phyloP scores from a whole-genome alignment of 2,113 vertebrate genomes.

The Proterorhinus semilunaris region DNA sequence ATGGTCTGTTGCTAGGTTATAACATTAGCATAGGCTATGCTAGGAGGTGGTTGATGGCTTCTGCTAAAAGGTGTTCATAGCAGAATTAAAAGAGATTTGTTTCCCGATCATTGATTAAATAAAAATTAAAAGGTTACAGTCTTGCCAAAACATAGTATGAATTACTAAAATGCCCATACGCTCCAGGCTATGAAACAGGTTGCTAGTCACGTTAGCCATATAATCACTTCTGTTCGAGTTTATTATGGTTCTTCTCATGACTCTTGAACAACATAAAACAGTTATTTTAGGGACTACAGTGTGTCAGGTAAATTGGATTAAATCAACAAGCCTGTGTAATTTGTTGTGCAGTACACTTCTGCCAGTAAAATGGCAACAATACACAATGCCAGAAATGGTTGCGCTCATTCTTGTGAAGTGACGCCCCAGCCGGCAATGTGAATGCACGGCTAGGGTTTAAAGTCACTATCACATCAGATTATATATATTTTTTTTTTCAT shows the following conservation, averaged over 20 bases:
- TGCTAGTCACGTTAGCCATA: slow-evolving; percentile 25
- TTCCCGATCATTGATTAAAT: slow-evolving; percentile 8
- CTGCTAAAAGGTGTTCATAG: neutral
- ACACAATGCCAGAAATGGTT: neutral
- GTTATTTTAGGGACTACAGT: too few species aligned
- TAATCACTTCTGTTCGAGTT: neutral
- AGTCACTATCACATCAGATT: neutral
- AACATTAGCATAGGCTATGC: slow-evolving; percentile 21
- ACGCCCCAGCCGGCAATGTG: neutral
- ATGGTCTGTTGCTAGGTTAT: slow-evolving; percentile 33
- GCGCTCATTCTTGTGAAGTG: neutral
- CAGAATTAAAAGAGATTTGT: slow-evolving; percentile 14
- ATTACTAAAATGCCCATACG: slow-evolving; percentile 8
- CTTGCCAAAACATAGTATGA: slow-evolving; percentile 25
- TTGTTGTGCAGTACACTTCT: too few species aligned
- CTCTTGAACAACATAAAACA: too few species aligned
- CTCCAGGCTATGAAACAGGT: slow-evolving; percentile 8
- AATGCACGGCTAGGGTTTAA: slow-evolving; percentile 24
- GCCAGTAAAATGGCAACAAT: neutral
- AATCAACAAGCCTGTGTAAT: too few species aligned
- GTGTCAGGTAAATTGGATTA: too few species aligned
- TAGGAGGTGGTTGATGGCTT: slow-evolving; percentile 46
- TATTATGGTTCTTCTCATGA: neutral
- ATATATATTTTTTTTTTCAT: neutral
- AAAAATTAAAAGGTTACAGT: neutral